Conservation (phyloP, 1,140 invertebrate species). For the Chironomus striatipennis region DNA sequence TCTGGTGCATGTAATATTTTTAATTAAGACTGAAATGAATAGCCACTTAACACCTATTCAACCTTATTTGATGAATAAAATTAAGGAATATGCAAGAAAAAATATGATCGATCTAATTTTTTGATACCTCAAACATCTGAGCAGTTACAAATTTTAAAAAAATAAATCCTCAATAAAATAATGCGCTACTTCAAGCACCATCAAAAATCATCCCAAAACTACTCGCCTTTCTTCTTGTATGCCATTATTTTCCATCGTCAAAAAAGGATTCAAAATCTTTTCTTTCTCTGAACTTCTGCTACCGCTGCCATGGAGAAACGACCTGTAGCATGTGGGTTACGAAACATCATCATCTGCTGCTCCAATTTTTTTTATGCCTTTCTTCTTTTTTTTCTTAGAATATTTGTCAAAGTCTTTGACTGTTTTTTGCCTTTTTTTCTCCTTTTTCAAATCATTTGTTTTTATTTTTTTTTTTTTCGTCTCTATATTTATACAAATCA, state of each 20-base stretch:
- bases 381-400: background rate
- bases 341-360: background rate
- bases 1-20: too few relatives aligned
- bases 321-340: slow-evolving; percentile 23
- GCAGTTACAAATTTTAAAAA: too few relatives aligned
- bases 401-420: background rate
- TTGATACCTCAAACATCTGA: too few relatives aligned
- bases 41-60: too few relatives aligned
- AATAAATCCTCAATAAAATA: too few relatives aligned
- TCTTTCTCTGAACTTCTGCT: background rate
- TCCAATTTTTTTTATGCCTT: background rate
- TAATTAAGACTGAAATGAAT: too few relatives aligned
- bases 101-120: too few relatives aligned
- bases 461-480: background rate
- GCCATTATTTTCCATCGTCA: slow-evolving; percentile 1
- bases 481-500: background rate
- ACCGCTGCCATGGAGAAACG: background rate
- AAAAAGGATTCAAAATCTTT: background rate
- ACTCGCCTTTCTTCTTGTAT: background rate
- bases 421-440: slow-evolving; percentile 12
- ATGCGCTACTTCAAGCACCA: too few relatives aligned
- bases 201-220: too few relatives aligned
- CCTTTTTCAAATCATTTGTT: slow-evolving; percentile 19
- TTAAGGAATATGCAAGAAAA: too few relatives aligned
- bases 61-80: too few relatives aligned